phyloP scores from a whole-genome alignment of 2,888 invertebrate species.

The Cheilosia vulpina region DNA sequence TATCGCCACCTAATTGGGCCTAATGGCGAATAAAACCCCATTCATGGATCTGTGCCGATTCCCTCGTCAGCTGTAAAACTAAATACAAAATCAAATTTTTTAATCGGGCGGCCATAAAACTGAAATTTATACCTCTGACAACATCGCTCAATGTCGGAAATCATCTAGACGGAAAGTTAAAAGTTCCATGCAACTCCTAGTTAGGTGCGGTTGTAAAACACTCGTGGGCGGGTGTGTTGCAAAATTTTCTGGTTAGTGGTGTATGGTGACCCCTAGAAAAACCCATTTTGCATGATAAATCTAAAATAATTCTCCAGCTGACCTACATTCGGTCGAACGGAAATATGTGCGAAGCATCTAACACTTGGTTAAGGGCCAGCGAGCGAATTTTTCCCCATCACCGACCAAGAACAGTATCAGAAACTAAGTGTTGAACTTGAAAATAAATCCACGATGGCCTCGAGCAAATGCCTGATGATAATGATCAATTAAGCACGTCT shows the following conservation, averaged over 20 bases:
- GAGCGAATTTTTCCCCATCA: background rate
- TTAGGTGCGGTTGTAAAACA: background rate
- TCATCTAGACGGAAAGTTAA: constrained; percentile 29
- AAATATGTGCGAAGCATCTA: background rate
- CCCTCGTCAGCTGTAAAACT: constrained; percentile 7
- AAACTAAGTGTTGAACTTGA: constrained; percentile 27
- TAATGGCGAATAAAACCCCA: background rate
- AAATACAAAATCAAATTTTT: constrained; percentile 36
- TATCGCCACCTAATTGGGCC: background rate
- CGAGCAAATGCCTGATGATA: constrained; percentile 16
- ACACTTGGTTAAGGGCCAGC: no score
- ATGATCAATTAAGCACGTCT: constrained; percentile 11
- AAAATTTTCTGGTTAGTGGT: constrained; percentile 8
- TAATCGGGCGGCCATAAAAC: constrained; percentile 31
- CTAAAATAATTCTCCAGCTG: constrained; percentile 13
- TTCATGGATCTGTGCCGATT: constrained; percentile 15
- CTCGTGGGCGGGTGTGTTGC: constrained; percentile 28
- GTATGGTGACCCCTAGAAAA: constrained; percentile 15
- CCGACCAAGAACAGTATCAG: constrained; percentile 12
- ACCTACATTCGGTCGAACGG: constrained; percentile 29
- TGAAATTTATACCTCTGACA: constrained; percentile 37
- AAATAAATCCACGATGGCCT: constrained; percentile 42
- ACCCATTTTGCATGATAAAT: constrained; percentile 9
- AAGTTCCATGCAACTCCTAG: constrained; percentile 22
- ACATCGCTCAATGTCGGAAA: constrained; percentile 59